Evolutionary conservation across 2,888 invertebrate genomes (phyloP), one percentile per base, ranked within the genome.

Genomic region (Elysia crispata): DNA sequence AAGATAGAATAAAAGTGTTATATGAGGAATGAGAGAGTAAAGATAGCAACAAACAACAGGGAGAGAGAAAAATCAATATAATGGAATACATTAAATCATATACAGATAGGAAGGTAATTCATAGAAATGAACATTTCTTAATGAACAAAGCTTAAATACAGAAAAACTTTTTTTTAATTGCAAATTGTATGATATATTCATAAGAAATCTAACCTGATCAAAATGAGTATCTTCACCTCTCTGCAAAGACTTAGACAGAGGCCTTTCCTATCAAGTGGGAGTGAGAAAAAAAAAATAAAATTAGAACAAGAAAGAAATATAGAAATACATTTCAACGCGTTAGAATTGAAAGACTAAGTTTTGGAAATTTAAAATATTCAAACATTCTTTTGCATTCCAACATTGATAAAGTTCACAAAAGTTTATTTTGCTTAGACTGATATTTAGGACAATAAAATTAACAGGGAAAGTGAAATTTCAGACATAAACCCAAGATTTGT

Each of bases 141-240:
- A 54, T 15, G 54, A 54, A 23, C 13, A 64, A 20, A n/a, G 23
- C 13, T 20, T 11, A 64, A 11, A 64, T 11, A 11, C 64, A 20
- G 11, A 11, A 11, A 64, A 64, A 64, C 13, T 23, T 18, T 13
- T 25, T 70, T 6, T 41, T 8, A n/a, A n/a, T n/a, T n/a, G n/a
- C n/a, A n/a, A n/a, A n/a, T n/a, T n/a, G n/a, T n/a, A n/a, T n/a
- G n/a, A n/a, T n/a, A n/a, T n/a, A n/a, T n/a, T n/a, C n/a, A 41
- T 6, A 41, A 41, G 11, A 41, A 41, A 41, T 41, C 78, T 81
- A 70, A 92, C 87, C 86, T 93, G 92, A 85, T 99, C 99, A 90
- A 99, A 96, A 86, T 97, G 96, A 13, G 95, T 93, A 93, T 99
- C 99, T 93, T 99, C 99, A 15, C 98, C 98, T 84, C 98, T 94